Conservation (phyloP, 2,113 vertebrate genomes). For the Chelonoidis abingdonii region DNA sequence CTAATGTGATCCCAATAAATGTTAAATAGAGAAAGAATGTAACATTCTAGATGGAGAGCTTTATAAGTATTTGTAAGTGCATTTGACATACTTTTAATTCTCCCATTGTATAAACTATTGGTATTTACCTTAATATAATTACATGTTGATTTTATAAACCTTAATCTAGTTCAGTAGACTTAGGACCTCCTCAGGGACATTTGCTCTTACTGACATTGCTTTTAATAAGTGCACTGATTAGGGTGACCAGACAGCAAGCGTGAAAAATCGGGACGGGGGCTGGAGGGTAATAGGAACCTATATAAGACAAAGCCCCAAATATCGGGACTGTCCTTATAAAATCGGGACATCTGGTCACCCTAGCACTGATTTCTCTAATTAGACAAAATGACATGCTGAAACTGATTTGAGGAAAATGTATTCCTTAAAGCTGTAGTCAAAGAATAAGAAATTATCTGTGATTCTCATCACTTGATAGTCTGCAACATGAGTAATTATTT, state of each 20-base stretch:
- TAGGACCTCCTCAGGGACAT: slow-evolving; percentile 34
- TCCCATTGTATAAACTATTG: background rate
- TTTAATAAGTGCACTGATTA: background rate
- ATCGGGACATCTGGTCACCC: too few relatives aligned
- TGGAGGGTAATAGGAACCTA: too few relatives aligned
- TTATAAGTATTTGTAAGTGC: background rate
- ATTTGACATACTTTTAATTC: background rate
- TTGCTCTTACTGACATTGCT: background rate
- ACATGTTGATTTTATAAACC: background rate
- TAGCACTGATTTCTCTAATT: slow-evolving; percentile 36
- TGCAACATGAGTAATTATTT: background rate
- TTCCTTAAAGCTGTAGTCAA: background rate
- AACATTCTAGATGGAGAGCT: background rate
- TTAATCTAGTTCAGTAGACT: slow-evolving; percentile 14
- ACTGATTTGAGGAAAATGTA: slow-evolving; percentile 22
- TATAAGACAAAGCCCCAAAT: too few relatives aligned
- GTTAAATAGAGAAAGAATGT: background rate
- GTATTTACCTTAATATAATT: background rate
- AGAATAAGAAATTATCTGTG: slow-evolving; percentile 23
- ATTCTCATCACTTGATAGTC: background rate
- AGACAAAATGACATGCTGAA: slow-evolving; percentile 18
- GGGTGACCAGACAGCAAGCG: too few relatives aligned
- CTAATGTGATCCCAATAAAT: background rate
- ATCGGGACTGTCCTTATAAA: too few relatives aligned
- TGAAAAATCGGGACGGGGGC: too few relatives aligned